phyloP scores from a whole-genome alignment of 1,140 invertebrate genomes.

The Anastatus disparis region DNA sequence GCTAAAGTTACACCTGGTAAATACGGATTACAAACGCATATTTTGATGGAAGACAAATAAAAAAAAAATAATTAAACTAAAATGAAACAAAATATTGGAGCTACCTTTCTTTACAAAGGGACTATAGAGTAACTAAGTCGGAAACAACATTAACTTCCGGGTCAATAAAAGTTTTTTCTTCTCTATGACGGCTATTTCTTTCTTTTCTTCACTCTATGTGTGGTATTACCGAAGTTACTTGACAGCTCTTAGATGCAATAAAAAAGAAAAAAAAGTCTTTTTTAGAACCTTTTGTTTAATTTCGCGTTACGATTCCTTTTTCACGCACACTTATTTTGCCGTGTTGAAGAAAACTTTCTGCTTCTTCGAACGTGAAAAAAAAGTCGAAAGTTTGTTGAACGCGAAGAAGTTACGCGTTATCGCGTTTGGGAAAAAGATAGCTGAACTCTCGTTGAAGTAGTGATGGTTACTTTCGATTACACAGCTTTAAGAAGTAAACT shows the following conservation, averaged over 20 bases:
- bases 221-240: neutral
- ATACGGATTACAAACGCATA: neutral
- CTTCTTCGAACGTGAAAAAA: neutral
- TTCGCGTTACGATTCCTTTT: slow-evolving; percentile 4
- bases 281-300: slow-evolving; percentile 33
- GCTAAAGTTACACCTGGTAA: no score
- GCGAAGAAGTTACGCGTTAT: no score
- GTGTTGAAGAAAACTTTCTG: neutral
- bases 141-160: slow-evolving; percentile 16
- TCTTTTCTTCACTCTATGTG: no score
- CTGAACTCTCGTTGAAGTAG: neutral
- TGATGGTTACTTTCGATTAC: slow-evolving; percentile 4
- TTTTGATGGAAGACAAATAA: neutral
- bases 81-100: neutral
- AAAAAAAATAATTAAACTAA: neutral
- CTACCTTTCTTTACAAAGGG: no score
- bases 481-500: neutral
- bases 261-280: slow-evolving; percentile 30
- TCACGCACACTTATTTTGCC: neutral
- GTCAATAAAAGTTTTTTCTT: slow-evolving; percentile 31
- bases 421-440: neutral
- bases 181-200: neutral
- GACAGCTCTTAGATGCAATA: neutral
- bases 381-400: neutral
- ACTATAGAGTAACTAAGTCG: no score